Conservation (phyloP, 2,888 invertebrate genomes). For the Stenichneumon culpator region DNA sequence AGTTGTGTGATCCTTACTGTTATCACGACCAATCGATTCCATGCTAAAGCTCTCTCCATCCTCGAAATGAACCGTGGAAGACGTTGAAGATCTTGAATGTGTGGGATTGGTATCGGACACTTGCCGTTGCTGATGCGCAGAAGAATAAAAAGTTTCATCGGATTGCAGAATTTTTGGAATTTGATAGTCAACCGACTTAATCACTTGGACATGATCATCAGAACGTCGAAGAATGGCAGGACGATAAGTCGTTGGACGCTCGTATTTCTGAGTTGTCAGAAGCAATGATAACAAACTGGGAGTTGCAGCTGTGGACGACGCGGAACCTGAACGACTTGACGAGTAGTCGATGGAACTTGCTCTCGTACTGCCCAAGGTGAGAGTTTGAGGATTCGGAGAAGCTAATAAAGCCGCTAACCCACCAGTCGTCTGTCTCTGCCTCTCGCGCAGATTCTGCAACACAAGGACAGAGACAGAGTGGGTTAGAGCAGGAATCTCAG, state of each 20-base stretch:
- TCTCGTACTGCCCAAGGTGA: constrained; percentile 38
- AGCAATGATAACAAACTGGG: constrained; percentile 54
- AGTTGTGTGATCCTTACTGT: constrained; percentile 17
- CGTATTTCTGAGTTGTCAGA: constrained; percentile 71
- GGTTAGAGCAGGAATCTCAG: constrained; percentile 64
- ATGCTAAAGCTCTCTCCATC: constrained; percentile 37
- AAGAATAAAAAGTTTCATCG: constrained; percentile 69
- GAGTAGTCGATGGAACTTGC: constrained; percentile 67
- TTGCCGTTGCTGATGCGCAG: constrained; percentile 63
- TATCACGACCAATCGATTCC: not conserved
- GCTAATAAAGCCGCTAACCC: constrained; percentile 68
- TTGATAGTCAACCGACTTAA: constrained; percentile 80
- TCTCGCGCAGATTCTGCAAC: constrained; percentile 85
- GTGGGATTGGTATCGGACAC: constrained; percentile 8
- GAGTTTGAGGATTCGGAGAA: constrained; percentile 65
- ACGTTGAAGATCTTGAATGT: not conserved
- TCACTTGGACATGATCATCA: constrained; percentile 79
- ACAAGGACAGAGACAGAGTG: constrained; percentile 84
- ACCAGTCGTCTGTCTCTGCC: constrained; percentile 82
- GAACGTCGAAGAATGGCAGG: constrained; percentile 77
- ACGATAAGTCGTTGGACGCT: constrained; percentile 82
- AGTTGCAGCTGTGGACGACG: constrained; percentile 30
- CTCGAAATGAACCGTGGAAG: not conserved
- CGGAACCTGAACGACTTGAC: constrained; percentile 70
- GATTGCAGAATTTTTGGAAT: constrained; percentile 75